These are phyloP conservation scores for Phylloscopus whistleri DNA, from an alignment of 2,113 vertebrate species.

Conservation along the genomic window DNA sequence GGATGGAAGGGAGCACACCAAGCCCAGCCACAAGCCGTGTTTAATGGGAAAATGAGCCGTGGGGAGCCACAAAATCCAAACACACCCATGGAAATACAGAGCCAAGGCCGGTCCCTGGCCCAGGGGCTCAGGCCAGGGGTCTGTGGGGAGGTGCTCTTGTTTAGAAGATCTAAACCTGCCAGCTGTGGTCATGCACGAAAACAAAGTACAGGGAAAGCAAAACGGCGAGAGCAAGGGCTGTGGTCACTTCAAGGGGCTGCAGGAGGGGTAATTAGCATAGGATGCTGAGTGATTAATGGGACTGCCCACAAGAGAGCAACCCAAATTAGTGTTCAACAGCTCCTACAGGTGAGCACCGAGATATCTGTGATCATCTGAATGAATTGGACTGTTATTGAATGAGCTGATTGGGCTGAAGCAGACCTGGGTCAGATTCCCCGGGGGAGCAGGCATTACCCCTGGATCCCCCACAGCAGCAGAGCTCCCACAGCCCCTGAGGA, in stretches of 20 bases:
- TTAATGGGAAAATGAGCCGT: rapidly evolving
- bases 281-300: neutral
- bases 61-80: neutral
- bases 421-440: rapidly evolving
- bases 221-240: neutral
- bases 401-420: neutral
- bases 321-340: neutral
- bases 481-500: neutral
- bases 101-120: rapidly evolving
- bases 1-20: rapidly evolving
- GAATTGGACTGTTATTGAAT: too few relatives aligned
- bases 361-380: neutral
- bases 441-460: neutral
- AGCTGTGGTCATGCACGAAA: neutral
- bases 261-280: neutral
- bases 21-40: neutral
- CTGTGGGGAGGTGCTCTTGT: neutral
- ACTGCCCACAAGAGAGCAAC: neutral
- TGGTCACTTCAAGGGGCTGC: neutral
- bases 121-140: neutral
- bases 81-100: rapidly evolving
- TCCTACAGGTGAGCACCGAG: neutral
- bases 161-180: neutral
- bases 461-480: neutral
- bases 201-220: neutral